Base-by-base conservation (phyloP, 1,140 invertebrate genomes). In the Nasonia vitripennis region DNA sequence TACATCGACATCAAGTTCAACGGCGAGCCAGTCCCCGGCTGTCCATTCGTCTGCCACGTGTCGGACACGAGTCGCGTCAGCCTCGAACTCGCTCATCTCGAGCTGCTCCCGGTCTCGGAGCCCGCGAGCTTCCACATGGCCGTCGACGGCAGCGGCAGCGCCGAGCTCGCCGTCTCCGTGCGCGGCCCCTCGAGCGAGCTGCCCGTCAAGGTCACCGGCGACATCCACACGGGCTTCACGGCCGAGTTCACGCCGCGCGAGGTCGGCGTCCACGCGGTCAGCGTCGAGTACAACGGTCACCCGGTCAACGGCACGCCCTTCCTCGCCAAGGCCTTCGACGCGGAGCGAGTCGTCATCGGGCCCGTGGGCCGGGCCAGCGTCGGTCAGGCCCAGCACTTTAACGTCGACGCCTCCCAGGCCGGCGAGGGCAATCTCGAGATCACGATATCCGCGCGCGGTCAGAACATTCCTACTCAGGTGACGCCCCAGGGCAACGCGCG, bases 1-100 rank as follows among this genome's bases (percentile, higher is more conserved):
- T 95, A 97, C 87, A 98, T 99, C 88, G 98, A 99, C 93, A 99
- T 99, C 86, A 99, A 98, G 94, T 99, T 99, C 93, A 99, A 99
- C 93, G 98, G 97, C 74, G 97, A 98, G 94, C 97, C 98, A 82
- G 98, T 99, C 23, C 96, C 97, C 88, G 97, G 97, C 77, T 98
- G 98, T 91, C 97, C 98, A n/a, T 98, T 98, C 90, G 94, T 97
- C 55, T 97, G 97, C 89, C 95, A 96, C 83, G 96, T 98, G 55
- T 95, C 96, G 2, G 96, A 97, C 89, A 97, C 96, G 71, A 97
- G 96, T 86, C 94, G 97, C 88, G 96, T 97, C 27, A 96, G 96
- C 12, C 94, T 98, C 12, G 97, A 96, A 89, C 93, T 98, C 62
- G 94, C 95, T 86, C 96, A 97, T 90, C 93, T 97, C 90, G 98